A percentile compares a stretch with the other conserved stretches of the same genome.
Conservation (phyloP, 1,140 invertebrate genomes). For the Eufriesea mexicana region DNA sequence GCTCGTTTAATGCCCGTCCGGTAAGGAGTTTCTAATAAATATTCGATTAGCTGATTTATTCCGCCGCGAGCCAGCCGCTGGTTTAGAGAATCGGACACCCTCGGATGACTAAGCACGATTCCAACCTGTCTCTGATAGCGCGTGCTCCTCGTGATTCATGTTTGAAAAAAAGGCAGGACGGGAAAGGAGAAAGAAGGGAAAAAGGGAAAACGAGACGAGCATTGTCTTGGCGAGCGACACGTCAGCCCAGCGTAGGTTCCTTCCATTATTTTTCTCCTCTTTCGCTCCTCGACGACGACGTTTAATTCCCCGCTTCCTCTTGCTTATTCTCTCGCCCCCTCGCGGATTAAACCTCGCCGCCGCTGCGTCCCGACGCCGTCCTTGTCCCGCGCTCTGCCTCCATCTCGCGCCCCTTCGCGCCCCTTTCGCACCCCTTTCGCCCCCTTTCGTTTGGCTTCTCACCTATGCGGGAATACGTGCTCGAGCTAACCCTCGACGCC, state of each 20-base stretch:
- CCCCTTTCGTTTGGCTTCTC: conserved; percentile 35
- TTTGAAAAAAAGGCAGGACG: neutral
- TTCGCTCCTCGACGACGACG: conserved; percentile 1
- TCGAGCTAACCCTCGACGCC: conserved; percentile 32
- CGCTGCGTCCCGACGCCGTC: conserved; percentile 24
- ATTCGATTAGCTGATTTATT: conserved; percentile 45
- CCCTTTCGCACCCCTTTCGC: neutral
- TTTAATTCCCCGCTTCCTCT: conserved; percentile 46
- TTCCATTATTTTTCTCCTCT: neutral
- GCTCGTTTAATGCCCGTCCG: conserved; percentile 17
- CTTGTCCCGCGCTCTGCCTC: conserved; percentile 11
- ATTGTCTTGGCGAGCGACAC: conserved; percentile 15
- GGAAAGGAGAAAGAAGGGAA: too few species aligned
- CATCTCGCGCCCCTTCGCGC: neutral
- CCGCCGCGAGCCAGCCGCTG: neutral
- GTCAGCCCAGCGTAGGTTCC: neutral
- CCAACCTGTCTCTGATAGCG: neutral
- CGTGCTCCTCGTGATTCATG: conserved; percentile 25
- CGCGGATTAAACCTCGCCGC: conserved; percentile 36
- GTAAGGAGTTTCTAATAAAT: conserved; percentile 38
- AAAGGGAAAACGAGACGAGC: neutral
- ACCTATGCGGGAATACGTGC: conserved; percentile 42
- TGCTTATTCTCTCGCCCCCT: conserved; percentile 37
- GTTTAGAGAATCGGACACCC: neutral
- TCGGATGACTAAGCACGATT: conserved; percentile 31